Conservation (phyloP, 2,797 vertebrate species). For the Naso thynnoides region DNA sequence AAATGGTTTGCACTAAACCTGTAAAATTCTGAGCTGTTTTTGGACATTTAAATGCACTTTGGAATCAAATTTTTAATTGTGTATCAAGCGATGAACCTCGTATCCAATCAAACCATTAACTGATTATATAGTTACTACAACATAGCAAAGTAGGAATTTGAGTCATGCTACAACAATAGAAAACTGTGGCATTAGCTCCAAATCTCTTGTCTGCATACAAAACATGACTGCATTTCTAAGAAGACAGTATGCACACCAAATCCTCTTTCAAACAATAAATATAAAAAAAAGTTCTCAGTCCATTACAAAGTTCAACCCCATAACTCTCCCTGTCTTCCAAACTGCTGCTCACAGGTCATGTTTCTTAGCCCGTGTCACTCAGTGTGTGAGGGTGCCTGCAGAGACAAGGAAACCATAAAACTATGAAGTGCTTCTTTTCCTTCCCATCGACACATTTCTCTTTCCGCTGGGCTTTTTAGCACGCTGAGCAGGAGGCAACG, state of each 20-base stretch:
- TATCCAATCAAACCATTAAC: background rate
- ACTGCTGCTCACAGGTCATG: conserved; percentile 54
- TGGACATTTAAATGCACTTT: no score
- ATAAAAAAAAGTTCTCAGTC: conserved; percentile 43
- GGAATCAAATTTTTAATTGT: background rate
- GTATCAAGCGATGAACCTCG: background rate
- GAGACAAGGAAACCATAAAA: conserved; percentile 78
- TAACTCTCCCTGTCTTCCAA: conserved; percentile 60
- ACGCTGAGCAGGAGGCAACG: conserved; percentile 55
- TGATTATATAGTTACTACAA: background rate
- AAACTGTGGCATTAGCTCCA: background rate
- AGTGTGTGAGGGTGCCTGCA: conserved; percentile 58
- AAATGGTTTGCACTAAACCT: no score
- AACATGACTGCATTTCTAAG: background rate
- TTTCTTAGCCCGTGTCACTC: conserved; percentile 63
- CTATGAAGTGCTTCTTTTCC: conserved; percentile 67
- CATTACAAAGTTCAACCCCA: conserved; percentile 50
- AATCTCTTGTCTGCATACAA: background rate
- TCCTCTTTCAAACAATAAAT: conserved; percentile 29
- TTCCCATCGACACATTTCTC: conserved; percentile 65
- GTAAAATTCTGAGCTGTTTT: no score
- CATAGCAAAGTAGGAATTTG: background rate
- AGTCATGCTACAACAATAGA: background rate
- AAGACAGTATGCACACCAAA: background rate
- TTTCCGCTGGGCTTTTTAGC: conserved; percentile 53